Percentiles rank a stretch among this genome's conserved stretches.
Conservation (phyloP, 2,888 invertebrate species). For the Melanophora roralis region DNA sequence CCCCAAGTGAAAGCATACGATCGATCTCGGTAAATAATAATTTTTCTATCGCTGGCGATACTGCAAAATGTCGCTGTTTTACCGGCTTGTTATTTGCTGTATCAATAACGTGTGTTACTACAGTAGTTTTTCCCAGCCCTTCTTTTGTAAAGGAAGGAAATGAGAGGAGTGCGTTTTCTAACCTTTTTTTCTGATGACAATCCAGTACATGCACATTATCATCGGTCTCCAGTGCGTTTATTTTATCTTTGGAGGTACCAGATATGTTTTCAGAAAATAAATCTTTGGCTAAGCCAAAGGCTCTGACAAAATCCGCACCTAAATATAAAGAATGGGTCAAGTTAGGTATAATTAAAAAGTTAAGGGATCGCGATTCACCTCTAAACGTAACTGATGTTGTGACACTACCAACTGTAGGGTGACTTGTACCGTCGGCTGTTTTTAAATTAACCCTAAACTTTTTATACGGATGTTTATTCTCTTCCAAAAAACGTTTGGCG, state of each 20-base stretch:
- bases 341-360: neutral
- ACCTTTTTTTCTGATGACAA: too few species aligned
- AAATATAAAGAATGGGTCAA: neutral
- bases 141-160: too few species aligned
- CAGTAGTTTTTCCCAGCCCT: conserved; percentile 3
- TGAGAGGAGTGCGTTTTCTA: conserved; percentile 1
- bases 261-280: neutral
- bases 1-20: too few species aligned
- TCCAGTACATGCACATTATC: neutral
- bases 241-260: neutral
- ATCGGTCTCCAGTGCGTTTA: neutral
- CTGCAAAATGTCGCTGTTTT: neutral
- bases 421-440: neutral
- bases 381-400: neutral
- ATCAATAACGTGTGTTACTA: neutral
- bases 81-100: too few species aligned
- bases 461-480: neutral
- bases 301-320: too few species aligned
- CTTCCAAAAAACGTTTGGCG: neutral
- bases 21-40: conserved; percentile 1
- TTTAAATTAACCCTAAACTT: neutral
- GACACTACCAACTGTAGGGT: neutral
- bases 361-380: neutral
- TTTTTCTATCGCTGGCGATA: conserved; percentile 29
- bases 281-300: conserved; percentile 15